Evolutionary conservation across 2,113 vertebrate species (phyloP), one percentile per base, ranked within the genome.

Genomic region (Apaloderma vittatum): DNA sequence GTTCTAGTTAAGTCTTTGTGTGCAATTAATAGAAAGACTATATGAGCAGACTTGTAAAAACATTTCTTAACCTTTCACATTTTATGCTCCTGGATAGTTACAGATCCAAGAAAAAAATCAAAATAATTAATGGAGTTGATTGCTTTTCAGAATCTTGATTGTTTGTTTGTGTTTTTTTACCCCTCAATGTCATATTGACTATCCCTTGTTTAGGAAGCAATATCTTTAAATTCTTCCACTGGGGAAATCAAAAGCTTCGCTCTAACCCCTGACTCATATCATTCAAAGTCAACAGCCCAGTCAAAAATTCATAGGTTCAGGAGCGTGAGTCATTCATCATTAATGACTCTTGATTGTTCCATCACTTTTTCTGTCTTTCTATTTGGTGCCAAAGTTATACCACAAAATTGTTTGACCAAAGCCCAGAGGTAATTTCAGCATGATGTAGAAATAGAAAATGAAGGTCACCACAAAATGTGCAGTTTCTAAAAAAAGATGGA

Each of bases 291-390:
- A 95, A 86, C 2, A 2, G n/a, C 24, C 15, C 10, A 2, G 72
- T 66, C 20, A 9, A 84, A 96, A 91, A 26, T 51, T 43, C 55
- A 57, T 70, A 81, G 86, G 70, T 94, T 84, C 65, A 80, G 55
- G 76, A 76, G 36, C 21, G 80, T 34, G 16, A 76, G 49, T 88
- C 89, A 94, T 95, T 95, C 65, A 93, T 93, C 59, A 87, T 97
- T 96, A 94, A 94, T 62, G 76, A 66, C 29, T 88, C 58, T 62
- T 91, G 87, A 94, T 91, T 94, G 46, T 87, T 95, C 90, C 37
- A 84, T 89, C 76, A 95, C 19, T 59, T 81, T 94, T 91, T 62
- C 72, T 49, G 40, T 12, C 55, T 94, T 97, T 88, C 73, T 93
- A 84, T 95, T 84, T 89, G 46, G 29, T 87, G 55, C 36, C 51